phyloP scores from a whole-genome alignment of 2,113 vertebrate genomes.

The Polyodon spathula region DNA sequence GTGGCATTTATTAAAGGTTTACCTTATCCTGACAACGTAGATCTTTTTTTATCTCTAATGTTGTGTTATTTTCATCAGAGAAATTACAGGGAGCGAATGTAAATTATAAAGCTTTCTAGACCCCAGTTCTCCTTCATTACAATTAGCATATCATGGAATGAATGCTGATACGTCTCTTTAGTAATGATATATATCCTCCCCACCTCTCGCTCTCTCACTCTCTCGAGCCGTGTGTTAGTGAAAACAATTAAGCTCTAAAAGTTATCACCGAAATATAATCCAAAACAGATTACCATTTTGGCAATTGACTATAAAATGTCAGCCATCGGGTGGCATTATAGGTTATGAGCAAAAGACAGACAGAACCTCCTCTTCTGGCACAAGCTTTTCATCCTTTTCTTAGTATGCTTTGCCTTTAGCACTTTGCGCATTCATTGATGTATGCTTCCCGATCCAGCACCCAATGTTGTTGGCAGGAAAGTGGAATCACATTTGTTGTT shows the following conservation, averaged over 20 bases:
- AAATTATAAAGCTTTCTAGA: slow-evolving; percentile 50
- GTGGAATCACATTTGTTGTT: too few relatives aligned
- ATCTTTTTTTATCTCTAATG: slow-evolving; percentile 56
- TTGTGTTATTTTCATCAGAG: slow-evolving; percentile 69
- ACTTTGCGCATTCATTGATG: too few relatives aligned
- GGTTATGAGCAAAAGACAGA: too few relatives aligned
- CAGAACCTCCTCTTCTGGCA: too few relatives aligned
- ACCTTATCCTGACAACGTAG: slow-evolving; percentile 61
- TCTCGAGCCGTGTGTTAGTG: neutral
- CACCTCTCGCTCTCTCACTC: neutral
- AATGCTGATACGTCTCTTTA: slow-evolving; percentile 46
- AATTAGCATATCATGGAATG: slow-evolving; percentile 59
- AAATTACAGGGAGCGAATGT: slow-evolving; percentile 59
- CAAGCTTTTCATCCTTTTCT: too few relatives aligned
- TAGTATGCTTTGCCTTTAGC: too few relatives aligned
- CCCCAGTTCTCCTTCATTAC: slow-evolving; percentile 46
- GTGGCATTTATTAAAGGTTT: slow-evolving; percentile 71
- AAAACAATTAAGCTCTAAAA: slow-evolving; percentile 27
- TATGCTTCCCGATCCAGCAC: too few relatives aligned
- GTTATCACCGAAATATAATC: slow-evolving; percentile 69
- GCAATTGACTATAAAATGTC: slow-evolving; percentile 66
- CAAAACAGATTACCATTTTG: slow-evolving; percentile 60
- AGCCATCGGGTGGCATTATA: slow-evolving; percentile 28
- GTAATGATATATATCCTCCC: slow-evolving; percentile 44
- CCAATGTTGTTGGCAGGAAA: too few relatives aligned